These are phyloP conservation scores for Parnassius smintheus DNA, from an alignment of 2,888 invertebrate species.

Conservation along the genomic window DNA sequence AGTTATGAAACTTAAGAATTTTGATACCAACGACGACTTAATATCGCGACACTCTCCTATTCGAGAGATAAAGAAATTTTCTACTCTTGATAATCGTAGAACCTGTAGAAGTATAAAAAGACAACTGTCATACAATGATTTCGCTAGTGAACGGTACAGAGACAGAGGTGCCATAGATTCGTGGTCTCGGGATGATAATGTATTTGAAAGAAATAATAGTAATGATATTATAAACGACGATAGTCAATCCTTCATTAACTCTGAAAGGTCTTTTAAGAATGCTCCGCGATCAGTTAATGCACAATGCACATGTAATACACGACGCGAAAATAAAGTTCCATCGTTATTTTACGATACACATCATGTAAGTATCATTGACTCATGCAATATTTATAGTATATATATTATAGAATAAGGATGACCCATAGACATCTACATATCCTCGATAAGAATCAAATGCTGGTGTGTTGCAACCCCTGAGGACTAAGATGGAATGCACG, in stretches of 20 bases:
- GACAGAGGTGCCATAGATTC: slow-evolving; percentile 57
- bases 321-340: slow-evolving; percentile 58
- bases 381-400: background rate
- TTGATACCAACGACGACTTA: slow-evolving; percentile 67
- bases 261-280: slow-evolving; percentile 59
- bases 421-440: no score
- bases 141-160: slow-evolving; percentile 68
- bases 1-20: slow-evolving; percentile 67
- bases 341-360: slow-evolving; percentile 67
- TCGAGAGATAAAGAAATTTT: slow-evolving; percentile 65
- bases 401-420: no score
- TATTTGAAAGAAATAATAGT: slow-evolving; percentile 56
- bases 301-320: slow-evolving; percentile 65
- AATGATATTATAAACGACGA: slow-evolving; percentile 63
- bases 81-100: slow-evolving; percentile 73
- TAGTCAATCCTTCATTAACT: slow-evolving; percentile 61
- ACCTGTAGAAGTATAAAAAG: slow-evolving; percentile 71
- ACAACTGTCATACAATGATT: slow-evolving; percentile 77
- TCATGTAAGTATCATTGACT: slow-evolving; percentile 55
- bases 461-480: no score
- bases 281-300: slow-evolving; percentile 51
- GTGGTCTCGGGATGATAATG: slow-evolving; percentile 61
- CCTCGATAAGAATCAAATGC: no score
- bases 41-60: slow-evolving; percentile 56
- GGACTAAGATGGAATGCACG: no score